Evolutionary conservation across 2,797 vertebrate species (phyloP), one percentile per base, ranked within the genome.

Genomic region (Poeciliopsis paucimaculata): DNA sequence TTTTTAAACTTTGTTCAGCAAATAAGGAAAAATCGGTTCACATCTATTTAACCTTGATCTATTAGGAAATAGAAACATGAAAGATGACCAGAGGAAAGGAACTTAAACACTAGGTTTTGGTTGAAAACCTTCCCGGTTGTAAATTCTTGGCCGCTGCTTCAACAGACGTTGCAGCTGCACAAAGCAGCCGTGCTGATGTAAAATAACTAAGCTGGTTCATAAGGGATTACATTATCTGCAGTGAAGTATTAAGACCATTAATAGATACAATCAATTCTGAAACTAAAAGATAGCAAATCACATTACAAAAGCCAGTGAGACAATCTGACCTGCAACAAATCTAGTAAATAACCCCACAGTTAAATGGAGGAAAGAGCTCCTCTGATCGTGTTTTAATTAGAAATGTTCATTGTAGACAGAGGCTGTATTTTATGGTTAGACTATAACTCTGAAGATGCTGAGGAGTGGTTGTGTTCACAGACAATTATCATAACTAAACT

Each of bases 271-370:
- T 90, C 72, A 62, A 70, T 81, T 43, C 26, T 46, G 76, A 83
- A 80, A 60, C 12, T 46, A 75, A 60, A 36, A 81, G 75, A 78
- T 78, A 82, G 76, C 78, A 80, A 82, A 86, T 82, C 39, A 43
- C 39, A 47, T 78, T 43, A 64, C 16, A 78, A 62, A 79, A 83
- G 23, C 34, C 46, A 66, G 47, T 75, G 9, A 60, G 45, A 80
- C 7, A 81, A 70, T 6, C 13, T 47, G 62, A 87, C 81, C 39
- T 71, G 31, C 47, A 46, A 53, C 23, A 84, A 78, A 81, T 31
- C 36, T 57, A 72, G 41, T 80, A 76, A 85, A 84, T 72, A 80
- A 66, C 73, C 83, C 31, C 43, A 39, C 39, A 72, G 76, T 41
- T 74, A 73, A 62, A 51, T n/a, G 16, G 10, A 28, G 4, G 11